Evolutionary conservation across 2,113 vertebrate genomes (phyloP).

Genomic region (Carlito syrichta): DNA sequence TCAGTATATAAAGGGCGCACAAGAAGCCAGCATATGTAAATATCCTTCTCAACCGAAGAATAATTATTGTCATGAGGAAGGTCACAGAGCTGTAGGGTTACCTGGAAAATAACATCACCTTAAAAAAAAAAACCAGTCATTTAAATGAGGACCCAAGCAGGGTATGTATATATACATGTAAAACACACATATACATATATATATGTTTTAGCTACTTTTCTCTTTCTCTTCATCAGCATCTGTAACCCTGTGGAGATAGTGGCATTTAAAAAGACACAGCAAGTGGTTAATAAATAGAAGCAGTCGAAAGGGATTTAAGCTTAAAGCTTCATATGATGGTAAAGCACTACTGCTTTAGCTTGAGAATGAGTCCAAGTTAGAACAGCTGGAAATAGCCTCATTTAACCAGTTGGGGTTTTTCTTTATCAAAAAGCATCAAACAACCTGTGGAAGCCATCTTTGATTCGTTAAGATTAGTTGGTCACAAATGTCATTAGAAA

Average conservation of each 20-base stretch:
- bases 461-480: background rate
- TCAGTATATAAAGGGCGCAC: background rate
- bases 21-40: background rate
- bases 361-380: slow-evolving; percentile 20
- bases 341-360: slow-evolving; percentile 30
- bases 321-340: slow-evolving; percentile 16
- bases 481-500: background rate
- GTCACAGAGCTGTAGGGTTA: background rate
- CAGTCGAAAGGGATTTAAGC: slow-evolving; percentile 56
- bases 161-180: background rate
- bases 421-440: slow-evolving; percentile 38
- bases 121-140: background rate
- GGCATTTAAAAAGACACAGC: slow-evolving; percentile 66
- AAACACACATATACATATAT: background rate
- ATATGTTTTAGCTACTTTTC: slow-evolving; percentile 17
- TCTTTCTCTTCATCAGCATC: slow-evolving; percentile 32
- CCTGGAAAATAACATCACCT: background rate
- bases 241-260: slow-evolving; percentile 37
- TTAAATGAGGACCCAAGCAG: background rate
- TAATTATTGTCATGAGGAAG: background rate
- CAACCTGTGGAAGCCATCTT: background rate
- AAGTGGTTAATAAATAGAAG: slow-evolving; percentile 70
- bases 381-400: slow-evolving; percentile 49
- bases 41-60: background rate
- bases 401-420: slow-evolving; percentile 29